phyloP scores from a whole-genome alignment of 2,797 vertebrate genomes.

The Chelmon rostratus region DNA sequence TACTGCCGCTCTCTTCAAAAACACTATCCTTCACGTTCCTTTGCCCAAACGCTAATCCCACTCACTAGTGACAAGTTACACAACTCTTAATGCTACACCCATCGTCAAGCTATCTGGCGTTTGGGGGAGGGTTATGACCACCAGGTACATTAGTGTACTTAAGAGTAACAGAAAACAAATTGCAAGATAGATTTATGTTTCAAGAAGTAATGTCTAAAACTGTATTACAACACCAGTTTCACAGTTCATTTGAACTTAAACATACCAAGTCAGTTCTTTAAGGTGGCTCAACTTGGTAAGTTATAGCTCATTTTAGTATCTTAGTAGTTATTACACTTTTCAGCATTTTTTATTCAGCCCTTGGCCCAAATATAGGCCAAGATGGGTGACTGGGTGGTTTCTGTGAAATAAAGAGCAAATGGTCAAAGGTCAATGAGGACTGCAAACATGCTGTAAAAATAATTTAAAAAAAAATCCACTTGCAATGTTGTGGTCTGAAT shows the following conservation, averaged over 20 bases:
- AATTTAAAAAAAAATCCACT: background rate
- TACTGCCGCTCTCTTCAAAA: conserved; percentile 1
- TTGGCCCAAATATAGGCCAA: background rate
- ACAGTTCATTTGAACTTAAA: background rate
- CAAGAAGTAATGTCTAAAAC: background rate
- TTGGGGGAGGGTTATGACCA: background rate
- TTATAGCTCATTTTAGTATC: background rate
- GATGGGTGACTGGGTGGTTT: background rate
- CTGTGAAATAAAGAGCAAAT: too few relatives aligned
- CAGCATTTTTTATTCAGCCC: background rate
- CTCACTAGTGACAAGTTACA: conserved; percentile 13
- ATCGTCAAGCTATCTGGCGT: background rate
- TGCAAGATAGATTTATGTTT: background rate
- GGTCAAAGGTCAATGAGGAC: background rate
- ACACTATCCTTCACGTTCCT: background rate
- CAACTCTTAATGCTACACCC: conserved; percentile 9
- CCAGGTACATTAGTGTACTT: background rate
- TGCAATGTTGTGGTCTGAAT: background rate
- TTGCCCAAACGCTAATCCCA: conserved; percentile 8
- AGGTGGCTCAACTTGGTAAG: background rate
- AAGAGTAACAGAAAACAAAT: background rate
- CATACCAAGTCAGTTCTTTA: background rate
- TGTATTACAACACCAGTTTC: background rate
- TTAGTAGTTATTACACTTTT: background rate
- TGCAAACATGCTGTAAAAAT: too few relatives aligned